Conservation (phyloP, 2,113 vertebrate genomes). For the Paedocypris sp. region DNA sequence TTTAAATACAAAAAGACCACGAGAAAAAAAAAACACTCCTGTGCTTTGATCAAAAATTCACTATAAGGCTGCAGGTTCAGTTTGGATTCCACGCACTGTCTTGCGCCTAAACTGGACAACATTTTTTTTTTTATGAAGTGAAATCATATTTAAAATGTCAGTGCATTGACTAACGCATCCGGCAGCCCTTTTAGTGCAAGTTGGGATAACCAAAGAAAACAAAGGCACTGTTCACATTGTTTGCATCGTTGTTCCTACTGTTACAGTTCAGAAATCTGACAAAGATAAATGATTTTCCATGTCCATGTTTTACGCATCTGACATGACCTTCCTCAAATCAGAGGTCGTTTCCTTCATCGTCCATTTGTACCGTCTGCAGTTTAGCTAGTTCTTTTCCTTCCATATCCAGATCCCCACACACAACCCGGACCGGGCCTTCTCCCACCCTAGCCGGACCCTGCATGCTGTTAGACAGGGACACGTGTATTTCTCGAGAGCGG, state of each 20-base stretch:
- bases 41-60: slow-evolving; percentile 32
- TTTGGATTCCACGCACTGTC: slow-evolving; percentile 18
- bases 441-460: slow-evolving; percentile 56
- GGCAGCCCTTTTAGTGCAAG: slow-evolving; percentile 31
- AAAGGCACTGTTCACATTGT: slow-evolving; percentile 36
- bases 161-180: slow-evolving; percentile 34
- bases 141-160: slow-evolving; percentile 23
- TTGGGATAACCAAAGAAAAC: slow-evolving; percentile 17
- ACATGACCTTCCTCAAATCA: slow-evolving; percentile 22
- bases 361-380: slow-evolving; percentile 95
- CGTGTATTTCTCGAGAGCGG: slow-evolving; percentile 60
- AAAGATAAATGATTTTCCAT: too few relatives aligned
- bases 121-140: neutral
- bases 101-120: slow-evolving; percentile 2
- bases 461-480: slow-evolving; percentile 67
- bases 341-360: slow-evolving; percentile 73
- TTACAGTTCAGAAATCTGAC: too few relatives aligned
- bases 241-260: neutral
- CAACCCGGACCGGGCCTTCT: slow-evolving; percentile 71
- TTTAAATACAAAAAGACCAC: slow-evolving; percentile 34
- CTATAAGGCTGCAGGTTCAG: slow-evolving; percentile 23
- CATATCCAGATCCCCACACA: slow-evolving; percentile 86
- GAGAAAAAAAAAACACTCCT: slow-evolving; percentile 24
- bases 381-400: slow-evolving; percentile 96
- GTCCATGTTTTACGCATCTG: too few relatives aligned